phyloP scores from a whole-genome alignment of 1,140 invertebrate species.

The Bombus haemorrhoidalis region DNA sequence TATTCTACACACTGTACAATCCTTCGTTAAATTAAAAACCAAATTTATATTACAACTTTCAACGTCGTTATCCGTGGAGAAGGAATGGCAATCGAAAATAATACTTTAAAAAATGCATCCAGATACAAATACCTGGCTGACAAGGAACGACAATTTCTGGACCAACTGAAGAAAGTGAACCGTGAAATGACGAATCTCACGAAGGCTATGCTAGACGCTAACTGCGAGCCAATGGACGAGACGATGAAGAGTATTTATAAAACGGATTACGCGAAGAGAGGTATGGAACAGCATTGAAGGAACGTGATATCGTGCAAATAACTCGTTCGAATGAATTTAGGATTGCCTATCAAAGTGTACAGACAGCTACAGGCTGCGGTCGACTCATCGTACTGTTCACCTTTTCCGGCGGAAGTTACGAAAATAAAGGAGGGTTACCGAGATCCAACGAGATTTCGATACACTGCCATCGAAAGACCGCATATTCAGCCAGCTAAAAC shows the following conservation, averaged over 20 bases:
- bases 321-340: slow-evolving; percentile 57
- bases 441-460: slow-evolving; percentile 81
- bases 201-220: slow-evolving; percentile 84
- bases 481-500: slow-evolving; percentile 76
- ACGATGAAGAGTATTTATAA: slow-evolving; percentile 85
- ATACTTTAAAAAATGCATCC: neutral
- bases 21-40: neutral
- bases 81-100: neutral
- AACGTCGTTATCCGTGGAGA: too few species aligned
- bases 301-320: neutral
- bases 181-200: slow-evolving; percentile 84
- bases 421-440: slow-evolving; percentile 77
- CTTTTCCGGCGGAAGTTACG: slow-evolving; percentile 74
- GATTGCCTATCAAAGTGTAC: slow-evolving; percentile 74
- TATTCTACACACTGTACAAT: neutral
- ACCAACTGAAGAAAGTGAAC: slow-evolving; percentile 82
- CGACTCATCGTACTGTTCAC: slow-evolving; percentile 77
- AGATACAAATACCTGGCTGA: slow-evolving; percentile 84
- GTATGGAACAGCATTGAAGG: slow-evolving; percentile 67
- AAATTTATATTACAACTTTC: neutral
- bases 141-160: slow-evolving; percentile 83
- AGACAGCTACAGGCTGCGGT: slow-evolving; percentile 78
- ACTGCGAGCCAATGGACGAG: slow-evolving; percentile 83
- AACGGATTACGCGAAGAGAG: slow-evolving; percentile 84
- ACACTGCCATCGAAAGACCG: slow-evolving; percentile 74